Conservation (phyloP, 2,888 invertebrate species). For the Chouioia cunea region DNA sequence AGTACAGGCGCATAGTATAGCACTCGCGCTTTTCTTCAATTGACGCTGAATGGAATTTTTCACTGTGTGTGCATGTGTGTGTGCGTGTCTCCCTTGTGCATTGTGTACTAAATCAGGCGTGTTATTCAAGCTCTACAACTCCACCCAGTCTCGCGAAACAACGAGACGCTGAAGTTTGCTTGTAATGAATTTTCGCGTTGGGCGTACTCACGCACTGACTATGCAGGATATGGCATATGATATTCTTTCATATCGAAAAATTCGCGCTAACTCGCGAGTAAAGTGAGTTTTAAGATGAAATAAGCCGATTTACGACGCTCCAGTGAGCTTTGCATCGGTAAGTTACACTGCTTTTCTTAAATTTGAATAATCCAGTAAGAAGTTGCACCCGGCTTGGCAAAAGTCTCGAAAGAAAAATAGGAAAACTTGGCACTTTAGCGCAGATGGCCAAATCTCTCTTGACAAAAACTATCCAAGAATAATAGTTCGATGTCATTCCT, state of each 20-base stretch:
- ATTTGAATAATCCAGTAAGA: constrained; percentile 40
- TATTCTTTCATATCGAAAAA: constrained; percentile 15
- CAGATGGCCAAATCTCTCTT: background rate
- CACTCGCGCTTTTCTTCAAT: constrained; percentile 28
- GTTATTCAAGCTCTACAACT: constrained; percentile 23
- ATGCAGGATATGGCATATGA: constrained; percentile 8
- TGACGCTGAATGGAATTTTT: constrained; percentile 35
- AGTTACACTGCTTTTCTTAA: constrained; percentile 38
- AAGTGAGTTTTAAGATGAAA: constrained; percentile 25
- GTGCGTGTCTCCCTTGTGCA: background rate
- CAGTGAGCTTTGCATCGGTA: constrained; percentile 21
- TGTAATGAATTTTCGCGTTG: constrained; percentile 40
- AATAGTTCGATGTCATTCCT: too few relatives aligned
- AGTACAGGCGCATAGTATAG: too few relatives aligned
- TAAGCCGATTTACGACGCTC: constrained; percentile 31
- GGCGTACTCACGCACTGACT: background rate
- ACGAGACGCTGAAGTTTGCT: constrained; percentile 6
- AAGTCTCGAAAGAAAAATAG: constrained; percentile 26
- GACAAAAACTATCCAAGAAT: background rate
- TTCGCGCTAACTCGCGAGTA: background rate
- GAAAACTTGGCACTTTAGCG: constrained; percentile 17
- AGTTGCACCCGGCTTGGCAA: background rate
- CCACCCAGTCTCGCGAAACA: background rate
- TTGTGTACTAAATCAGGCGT: constrained; percentile 35
- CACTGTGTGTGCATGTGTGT: background rate